Percentiles rank a stretch among this genome's conserved stretches.
Conservation (phyloP, 2,797 vertebrate species). For the Gymnothorax reevesii region DNA sequence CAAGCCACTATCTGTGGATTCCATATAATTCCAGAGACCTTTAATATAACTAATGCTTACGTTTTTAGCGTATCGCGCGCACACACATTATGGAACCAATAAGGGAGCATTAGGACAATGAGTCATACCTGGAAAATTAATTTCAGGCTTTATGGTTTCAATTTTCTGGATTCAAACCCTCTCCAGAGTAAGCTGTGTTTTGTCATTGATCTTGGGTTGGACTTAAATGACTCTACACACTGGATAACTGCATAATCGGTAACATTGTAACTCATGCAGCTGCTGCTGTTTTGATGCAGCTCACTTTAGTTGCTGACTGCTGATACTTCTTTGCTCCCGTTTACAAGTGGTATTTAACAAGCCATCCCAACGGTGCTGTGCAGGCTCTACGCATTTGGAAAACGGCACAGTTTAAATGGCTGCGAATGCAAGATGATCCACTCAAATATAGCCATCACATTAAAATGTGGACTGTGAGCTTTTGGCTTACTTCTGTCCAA, state of each 20-base stretch:
- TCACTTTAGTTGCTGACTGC: neutral
- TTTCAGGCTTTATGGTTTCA: neutral
- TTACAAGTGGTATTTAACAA: neutral
- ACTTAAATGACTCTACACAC: neutral
- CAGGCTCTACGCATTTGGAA: no score
- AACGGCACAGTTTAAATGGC: no score
- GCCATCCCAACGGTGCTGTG: neutral
- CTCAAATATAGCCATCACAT: no score
- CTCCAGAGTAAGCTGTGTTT: neutral
- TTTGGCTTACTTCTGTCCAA: no score
- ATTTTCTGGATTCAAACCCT: neutral
- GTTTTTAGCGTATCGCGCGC: neutral
- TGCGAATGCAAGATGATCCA: no score
- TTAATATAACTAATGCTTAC: neutral
- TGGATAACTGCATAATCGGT: neutral
- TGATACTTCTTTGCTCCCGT: neutral
- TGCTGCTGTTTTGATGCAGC: neutral
- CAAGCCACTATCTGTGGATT: no score
- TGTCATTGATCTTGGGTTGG: neutral
- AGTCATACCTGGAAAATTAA: neutral
- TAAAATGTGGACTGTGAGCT: no score
- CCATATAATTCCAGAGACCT: neutral
- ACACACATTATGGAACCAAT: neutral
- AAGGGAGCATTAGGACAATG: neutral
- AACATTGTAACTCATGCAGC: neutral